Evolutionary conservation across 1,140 invertebrate genomes (phyloP).

Genomic region (Macrotrachela quadricornifera): DNA sequence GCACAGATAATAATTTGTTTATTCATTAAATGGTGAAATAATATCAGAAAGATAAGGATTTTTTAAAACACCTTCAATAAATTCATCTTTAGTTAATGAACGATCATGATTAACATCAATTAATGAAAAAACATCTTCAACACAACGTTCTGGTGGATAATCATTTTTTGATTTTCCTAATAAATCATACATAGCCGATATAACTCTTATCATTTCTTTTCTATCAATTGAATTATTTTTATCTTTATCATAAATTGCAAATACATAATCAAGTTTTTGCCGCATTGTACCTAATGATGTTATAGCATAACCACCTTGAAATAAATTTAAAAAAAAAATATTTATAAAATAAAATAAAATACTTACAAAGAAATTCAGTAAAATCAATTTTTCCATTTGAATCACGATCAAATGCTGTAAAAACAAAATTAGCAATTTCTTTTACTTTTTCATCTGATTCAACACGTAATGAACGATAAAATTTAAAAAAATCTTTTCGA

Average conservation of each 20-base stretch:
- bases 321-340: background rate
- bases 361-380: background rate
- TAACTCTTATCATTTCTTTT: background rate
- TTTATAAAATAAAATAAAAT: background rate
- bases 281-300: background rate
- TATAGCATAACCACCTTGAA: background rate
- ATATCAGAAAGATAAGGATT: too few species aligned
- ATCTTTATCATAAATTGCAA: background rate
- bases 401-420: slow-evolving; percentile 3
- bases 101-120: slow-evolving; percentile 7
- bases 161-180: slow-evolving; percentile 6
- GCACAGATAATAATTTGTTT: too few species aligned
- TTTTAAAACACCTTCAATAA: background rate
- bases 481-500: slow-evolving; percentile 8
- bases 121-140: slow-evolving; percentile 5
- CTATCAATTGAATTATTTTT: background rate
- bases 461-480: slow-evolving; percentile 2
- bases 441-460: slow-evolving; percentile 2
- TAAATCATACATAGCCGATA: slow-evolving; percentile 7
- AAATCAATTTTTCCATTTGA: slow-evolving; percentile 8
- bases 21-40: too few species aligned
- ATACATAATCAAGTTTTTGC: background rate
- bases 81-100: slow-evolving; percentile 6
- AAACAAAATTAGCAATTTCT: slow-evolving; percentile 6
- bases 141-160: slow-evolving; percentile 5